These are phyloP conservation scores for Strigamia maritima DNA, from an alignment of 2,888 invertebrate genomes.

Conservation along the genomic window DNA sequence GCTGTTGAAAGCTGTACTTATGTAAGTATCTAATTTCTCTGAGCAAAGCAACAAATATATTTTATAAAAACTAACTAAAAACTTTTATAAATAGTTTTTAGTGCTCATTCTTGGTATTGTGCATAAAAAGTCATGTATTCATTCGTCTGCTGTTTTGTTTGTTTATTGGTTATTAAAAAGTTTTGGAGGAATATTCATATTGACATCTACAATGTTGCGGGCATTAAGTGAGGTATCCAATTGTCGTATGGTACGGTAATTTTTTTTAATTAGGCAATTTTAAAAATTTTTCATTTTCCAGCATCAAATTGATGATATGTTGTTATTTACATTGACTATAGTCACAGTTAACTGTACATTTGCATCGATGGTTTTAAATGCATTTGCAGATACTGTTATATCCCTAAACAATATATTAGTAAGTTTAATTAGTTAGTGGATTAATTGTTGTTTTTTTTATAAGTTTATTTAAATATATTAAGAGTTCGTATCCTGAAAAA, in stretches of 20 bases:
- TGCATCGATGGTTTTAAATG: background rate
- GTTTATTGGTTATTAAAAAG: constrained; percentile 21
- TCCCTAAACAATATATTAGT: background rate
- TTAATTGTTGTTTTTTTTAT: background rate
- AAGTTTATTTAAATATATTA: background rate
- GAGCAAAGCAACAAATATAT: background rate
- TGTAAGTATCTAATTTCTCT: constrained; percentile 2
- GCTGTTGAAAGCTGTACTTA: background rate
- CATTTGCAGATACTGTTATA: constrained; percentile 20
- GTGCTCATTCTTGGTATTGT: constrained; percentile 25
- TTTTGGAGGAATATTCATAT: background rate
- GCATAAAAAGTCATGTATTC: constrained; percentile 10
- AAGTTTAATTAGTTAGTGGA: background rate
- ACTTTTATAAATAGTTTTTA: constrained; percentile 35
- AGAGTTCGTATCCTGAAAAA: constrained; percentile 12
- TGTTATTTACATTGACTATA: background rate
- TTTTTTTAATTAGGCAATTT: too few species aligned
- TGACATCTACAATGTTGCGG: background rate
- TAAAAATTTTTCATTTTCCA: background rate
- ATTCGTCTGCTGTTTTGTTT: constrained; percentile 18
- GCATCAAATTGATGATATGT: background rate
- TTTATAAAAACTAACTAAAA: background rate
- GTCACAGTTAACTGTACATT: background rate
- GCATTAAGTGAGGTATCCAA: constrained; percentile 17
- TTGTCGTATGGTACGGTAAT: background rate